phyloP scores from a whole-genome alignment of 2,888 invertebrate species.

The Polylopha cassiicola region DNA sequence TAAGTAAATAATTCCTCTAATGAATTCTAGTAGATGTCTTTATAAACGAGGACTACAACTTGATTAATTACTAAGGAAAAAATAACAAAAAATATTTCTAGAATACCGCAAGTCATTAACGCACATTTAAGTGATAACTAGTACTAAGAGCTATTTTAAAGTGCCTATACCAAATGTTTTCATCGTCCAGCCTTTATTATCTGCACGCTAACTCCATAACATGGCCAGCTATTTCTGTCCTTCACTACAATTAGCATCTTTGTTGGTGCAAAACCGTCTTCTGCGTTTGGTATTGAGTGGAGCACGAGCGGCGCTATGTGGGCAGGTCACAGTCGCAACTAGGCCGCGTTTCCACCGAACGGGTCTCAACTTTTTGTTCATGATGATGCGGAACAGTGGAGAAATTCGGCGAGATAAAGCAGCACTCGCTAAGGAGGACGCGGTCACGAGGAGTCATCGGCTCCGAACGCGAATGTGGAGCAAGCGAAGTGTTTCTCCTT shows the following conservation, averaged over 20 bases:
- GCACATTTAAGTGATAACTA: background rate
- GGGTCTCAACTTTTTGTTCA: slow-evolving; percentile 72
- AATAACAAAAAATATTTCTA: too few relatives aligned
- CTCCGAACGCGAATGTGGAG: slow-evolving; percentile 69
- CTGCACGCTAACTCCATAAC: slow-evolving; percentile 30
- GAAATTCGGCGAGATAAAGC: slow-evolving; percentile 73
- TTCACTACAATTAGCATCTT: slow-evolving; percentile 46
- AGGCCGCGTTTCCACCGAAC: slow-evolving; percentile 68
- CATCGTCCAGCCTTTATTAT: slow-evolving; percentile 32
- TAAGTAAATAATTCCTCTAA: too few relatives aligned
- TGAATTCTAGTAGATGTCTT: too few relatives aligned
- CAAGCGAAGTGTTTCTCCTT: slow-evolving; percentile 64
- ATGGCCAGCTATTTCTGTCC: slow-evolving; percentile 38
- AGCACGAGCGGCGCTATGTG: slow-evolving; percentile 36
- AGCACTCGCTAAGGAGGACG: slow-evolving; percentile 68
- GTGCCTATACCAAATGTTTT: slow-evolving; percentile 21
- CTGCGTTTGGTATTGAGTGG: slow-evolving; percentile 36
- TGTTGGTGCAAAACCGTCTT: slow-evolving; percentile 37
- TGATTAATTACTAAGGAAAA: too few relatives aligned
- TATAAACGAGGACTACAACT: too few relatives aligned
- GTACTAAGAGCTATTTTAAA: background rate
- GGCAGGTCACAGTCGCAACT: slow-evolving; percentile 50
- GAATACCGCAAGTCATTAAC: slow-evolving; percentile 1
- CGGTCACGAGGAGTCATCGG: slow-evolving; percentile 74
- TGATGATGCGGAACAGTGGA: slow-evolving; percentile 72